Conservation (phyloP, 2,888 invertebrate genomes). For the Melieria omissa region DNA sequence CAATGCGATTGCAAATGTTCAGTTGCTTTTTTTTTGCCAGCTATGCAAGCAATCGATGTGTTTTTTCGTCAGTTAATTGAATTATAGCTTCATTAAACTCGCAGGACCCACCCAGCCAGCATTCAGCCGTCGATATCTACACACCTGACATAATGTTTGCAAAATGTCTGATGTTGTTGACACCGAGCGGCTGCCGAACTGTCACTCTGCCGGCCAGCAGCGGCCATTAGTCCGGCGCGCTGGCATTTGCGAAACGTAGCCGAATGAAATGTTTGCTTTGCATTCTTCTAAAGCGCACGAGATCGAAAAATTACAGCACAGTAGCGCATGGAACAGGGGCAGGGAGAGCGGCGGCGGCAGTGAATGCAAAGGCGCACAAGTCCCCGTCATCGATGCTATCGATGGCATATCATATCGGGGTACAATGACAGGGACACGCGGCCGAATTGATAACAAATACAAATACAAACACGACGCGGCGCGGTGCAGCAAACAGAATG, state of each 20-base stretch:
- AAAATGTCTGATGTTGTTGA: conserved; percentile 27
- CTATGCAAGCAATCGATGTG: too few species aligned
- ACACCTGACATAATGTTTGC: conserved; percentile 3
- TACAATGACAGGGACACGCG: conserved; percentile 51
- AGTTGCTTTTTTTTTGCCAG: too few species aligned
- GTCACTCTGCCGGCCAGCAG: background rate
- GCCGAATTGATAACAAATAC: conserved; percentile 46
- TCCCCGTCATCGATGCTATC: conserved; percentile 34
- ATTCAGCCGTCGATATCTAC: conserved; percentile 10
- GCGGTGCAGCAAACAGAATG: conserved; percentile 3
- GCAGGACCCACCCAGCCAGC: background rate
- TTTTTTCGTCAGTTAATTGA: conserved; percentile 14
- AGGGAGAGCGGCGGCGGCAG: conserved; percentile 40
- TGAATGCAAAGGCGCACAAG: conserved; percentile 34
- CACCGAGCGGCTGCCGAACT: conserved; percentile 6
- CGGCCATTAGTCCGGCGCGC: too few species aligned
- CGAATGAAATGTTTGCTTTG: conserved; percentile 60
- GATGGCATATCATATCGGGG: conserved; percentile 38
- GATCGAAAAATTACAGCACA: conserved; percentile 42
- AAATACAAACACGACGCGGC: conserved; percentile 3
- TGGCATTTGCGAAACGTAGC: conserved; percentile 35
- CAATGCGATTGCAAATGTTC: too few species aligned
- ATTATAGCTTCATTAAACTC: conserved; percentile 30
- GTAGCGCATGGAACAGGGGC: background rate
- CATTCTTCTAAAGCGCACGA: conserved; percentile 52